A percentile compares a stretch with the other conserved stretches of the same genome.
Conservation (phyloP, 1,140 invertebrate genomes). For the Hermatobates lingyangjiaoensis region DNA sequence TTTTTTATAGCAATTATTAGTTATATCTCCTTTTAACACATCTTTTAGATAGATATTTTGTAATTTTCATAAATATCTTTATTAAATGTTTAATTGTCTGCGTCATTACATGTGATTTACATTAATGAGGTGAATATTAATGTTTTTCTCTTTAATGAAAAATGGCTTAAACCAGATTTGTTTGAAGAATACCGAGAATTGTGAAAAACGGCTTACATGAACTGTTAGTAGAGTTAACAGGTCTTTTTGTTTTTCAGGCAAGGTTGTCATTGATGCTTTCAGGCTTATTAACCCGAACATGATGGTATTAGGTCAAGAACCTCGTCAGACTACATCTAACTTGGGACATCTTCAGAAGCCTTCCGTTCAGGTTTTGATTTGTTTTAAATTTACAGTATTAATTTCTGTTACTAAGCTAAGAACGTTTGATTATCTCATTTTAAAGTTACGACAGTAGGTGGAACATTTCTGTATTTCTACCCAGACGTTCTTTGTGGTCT, state of each 20-base stretch:
- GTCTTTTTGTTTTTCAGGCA: conserved; percentile 29
- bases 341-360: conserved; percentile 97
- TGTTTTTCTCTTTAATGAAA: background rate
- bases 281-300: conserved; percentile 96
- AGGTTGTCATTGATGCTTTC: conserved; percentile 90
- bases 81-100: background rate
- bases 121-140: background rate
- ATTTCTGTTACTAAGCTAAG: too few species aligned
- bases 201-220: background rate
- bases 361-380: conserved; percentile 86
- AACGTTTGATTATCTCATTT: too few species aligned
- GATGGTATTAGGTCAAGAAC: conserved; percentile 97
- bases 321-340: conserved; percentile 96
- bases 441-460: too few species aligned
- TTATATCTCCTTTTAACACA: too few species aligned
- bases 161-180: background rate
- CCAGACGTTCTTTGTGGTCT: too few species aligned
- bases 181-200: background rate
- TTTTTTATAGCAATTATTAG: too few species aligned
- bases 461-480: too few species aligned
- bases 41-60: too few species aligned
- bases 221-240: background rate
- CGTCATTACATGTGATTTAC: background rate
- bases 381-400: too few species aligned
- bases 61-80: too few species aligned